A percentile compares a stretch with the other conserved stretches of the same genome.
These are phyloP conservation scores for Gadopsis bispinosus DNA, from an alignment of 2,797 vertebrate genomes.

Conservation along the genomic window DNA sequence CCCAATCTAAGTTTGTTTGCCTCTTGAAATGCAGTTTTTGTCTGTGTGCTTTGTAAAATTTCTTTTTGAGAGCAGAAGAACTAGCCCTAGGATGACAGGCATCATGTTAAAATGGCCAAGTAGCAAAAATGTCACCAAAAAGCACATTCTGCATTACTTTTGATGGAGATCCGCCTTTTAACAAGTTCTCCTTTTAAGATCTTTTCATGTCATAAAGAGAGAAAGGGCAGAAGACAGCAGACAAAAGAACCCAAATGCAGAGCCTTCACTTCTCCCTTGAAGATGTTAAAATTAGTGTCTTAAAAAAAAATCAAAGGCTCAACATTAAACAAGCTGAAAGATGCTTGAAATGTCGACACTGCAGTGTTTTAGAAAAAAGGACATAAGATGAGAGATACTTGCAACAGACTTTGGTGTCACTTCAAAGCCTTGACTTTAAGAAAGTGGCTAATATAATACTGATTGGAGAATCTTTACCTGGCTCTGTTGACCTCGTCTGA, in stretches of 20 bases:
- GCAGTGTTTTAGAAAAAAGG: constrained; percentile 83
- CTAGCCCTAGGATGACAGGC: constrained; percentile 75
- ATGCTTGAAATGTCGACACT: constrained; percentile 86
- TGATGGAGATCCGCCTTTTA: constrained; percentile 78
- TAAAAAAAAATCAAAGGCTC: constrained; percentile 83
- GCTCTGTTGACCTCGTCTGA: constrained; percentile 74
- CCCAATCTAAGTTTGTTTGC: constrained; percentile 79
- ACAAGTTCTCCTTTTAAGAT: constrained; percentile 79
- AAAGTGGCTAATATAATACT: constrained; percentile 82
- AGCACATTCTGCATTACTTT: constrained; percentile 76
- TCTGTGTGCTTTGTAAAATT: constrained; percentile 71
- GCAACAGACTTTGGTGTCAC: constrained; percentile 86
- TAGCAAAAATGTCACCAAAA: constrained; percentile 79
- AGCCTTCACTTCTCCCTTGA: constrained; percentile 82
- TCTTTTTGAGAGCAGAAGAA: constrained; percentile 62
- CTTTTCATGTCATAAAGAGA: constrained; percentile 74
- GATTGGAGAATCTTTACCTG: constrained; percentile 80
- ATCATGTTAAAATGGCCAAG: constrained; percentile 78
- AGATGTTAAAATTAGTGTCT: constrained; percentile 87
- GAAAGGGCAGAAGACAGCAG: constrained; percentile 81
- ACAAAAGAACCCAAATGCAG: constrained; percentile 83
- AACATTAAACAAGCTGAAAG: constrained; percentile 81
- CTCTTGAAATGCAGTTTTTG: constrained; percentile 74
- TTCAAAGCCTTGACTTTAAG: constrained; percentile 85
- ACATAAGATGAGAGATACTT: constrained; percentile 85